Base-by-base conservation (phyloP, 1,140 invertebrate species). In the Panonychus citri region DNA sequence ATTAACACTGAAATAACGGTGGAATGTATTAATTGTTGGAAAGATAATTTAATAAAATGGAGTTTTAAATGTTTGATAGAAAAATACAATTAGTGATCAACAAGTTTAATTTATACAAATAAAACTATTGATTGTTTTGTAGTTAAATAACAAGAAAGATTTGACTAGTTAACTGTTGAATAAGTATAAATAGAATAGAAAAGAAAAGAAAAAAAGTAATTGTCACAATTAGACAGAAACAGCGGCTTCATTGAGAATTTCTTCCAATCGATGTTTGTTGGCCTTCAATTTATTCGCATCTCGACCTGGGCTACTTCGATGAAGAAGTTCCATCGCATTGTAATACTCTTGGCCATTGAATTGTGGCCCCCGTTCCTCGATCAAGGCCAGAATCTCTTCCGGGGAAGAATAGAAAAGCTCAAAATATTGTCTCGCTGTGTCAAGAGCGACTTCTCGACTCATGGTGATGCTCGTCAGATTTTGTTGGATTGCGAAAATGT, bases 391-490 rank as follows among this genome's bases (percentile, higher is more conserved):
- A 64, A 95, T 83, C 69, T 90, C 85, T 81, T 90, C 83, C 1
- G 83, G 82, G 39, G 80, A 78, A 60, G 81, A 76, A 62, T 83
- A 82, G 54, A 94, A 80, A 46, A 94, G 71, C 65, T 91, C 85
- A 67, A 85, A 87, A 71, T 89, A 93, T 62, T 83, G 79, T 60
- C 83, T 74, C 0, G 88, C 88, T 67, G 85, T 77, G 71, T 89
- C 84, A n/a, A 89, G 69, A 42, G 85, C 82, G 19, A 83, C 69
- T 70, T 89, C 85, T 55, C 84, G 73, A 0, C 80, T 77, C 69
- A 81, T 78, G 10, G 84, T 88, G 43, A 90, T 85, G 63, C 81
- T 82, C 25, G 82, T 83, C 3, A 89, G 66, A 21, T 81, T 83
- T 67, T 88, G 84, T 64, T 89, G 85, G 24, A 90, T 72, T 1